Evolutionary conservation across 2,888 invertebrate species (phyloP).

Genomic region (Choristoneura rosaceana): DNA sequence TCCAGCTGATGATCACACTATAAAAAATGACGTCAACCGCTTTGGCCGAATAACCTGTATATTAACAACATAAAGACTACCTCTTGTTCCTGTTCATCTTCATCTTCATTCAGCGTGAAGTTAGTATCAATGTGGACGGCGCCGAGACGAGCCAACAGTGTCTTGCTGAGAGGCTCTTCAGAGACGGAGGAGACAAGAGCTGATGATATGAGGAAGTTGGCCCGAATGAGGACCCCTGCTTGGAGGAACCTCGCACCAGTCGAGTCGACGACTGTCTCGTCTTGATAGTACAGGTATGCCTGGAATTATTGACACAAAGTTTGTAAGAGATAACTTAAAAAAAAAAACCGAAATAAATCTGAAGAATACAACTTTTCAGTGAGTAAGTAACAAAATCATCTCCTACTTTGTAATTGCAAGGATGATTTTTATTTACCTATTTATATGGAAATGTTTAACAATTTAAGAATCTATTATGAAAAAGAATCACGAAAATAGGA

Average conservation of each 20-base stretch:
- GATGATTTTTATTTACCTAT: too few species aligned
- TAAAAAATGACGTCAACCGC: too few species aligned
- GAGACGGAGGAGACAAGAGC: conserved; percentile 57
- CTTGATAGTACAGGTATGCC: conserved; percentile 76
- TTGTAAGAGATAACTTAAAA: too few species aligned
- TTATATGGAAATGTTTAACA: too few species aligned
- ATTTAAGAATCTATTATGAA: too few species aligned
- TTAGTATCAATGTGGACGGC: conserved; percentile 65
- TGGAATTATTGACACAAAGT: conserved; percentile 45
- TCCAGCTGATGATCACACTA: too few species aligned
- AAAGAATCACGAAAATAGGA: too few species aligned
- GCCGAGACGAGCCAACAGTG: conserved; percentile 73
- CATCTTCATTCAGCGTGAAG: conserved; percentile 73
- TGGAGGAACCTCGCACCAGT: conserved; percentile 63
- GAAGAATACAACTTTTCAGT: too few species aligned
- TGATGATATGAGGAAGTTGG: conserved; percentile 70
- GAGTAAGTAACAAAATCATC: too few species aligned
- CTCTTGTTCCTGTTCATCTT: conserved; percentile 78
- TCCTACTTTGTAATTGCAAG: too few species aligned
- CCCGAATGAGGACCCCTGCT: conserved; percentile 66
- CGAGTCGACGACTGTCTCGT: conserved; percentile 62
- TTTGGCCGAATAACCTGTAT: too few species aligned
- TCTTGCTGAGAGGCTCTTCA: conserved; percentile 60
- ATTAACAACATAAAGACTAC: conserved; percentile 48
- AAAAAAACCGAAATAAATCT: too few species aligned